phyloP scores from a whole-genome alignment of 1,140 invertebrate genomes.

The Lepidurus couesii region DNA sequence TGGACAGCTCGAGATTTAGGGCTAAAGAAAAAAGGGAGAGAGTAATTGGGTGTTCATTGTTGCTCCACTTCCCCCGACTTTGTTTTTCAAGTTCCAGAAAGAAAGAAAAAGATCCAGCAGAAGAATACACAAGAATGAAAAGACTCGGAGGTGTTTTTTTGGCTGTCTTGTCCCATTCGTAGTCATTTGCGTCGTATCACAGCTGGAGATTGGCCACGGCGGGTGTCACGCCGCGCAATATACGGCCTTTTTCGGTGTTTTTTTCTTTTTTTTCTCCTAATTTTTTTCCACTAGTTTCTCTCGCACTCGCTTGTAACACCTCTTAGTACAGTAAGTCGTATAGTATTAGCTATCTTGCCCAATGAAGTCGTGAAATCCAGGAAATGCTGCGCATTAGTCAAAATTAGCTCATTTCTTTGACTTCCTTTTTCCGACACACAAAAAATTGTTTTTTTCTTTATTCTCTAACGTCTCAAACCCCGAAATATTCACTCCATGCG shows the following conservation, averaged over 20 bases:
- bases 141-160: no score
- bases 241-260: background rate
- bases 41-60: no score
- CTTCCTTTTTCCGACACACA: background rate
- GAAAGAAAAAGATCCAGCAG: no score
- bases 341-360: background rate
- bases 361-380: slow-evolving; percentile 14
- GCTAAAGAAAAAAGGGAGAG: no score
- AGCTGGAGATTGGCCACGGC: slow-evolving; percentile 16
- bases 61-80: no score
- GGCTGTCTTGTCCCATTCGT: background rate
- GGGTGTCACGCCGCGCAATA: slow-evolving; percentile 16
- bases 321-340: no score
- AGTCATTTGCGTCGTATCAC: background rate
- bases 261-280: background rate
- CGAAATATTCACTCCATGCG: background rate
- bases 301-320: background rate
- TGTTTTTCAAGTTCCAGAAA: no score
- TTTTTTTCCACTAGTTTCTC: background rate
- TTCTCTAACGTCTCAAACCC: no score
- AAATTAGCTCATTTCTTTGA: slow-evolving; percentile 1
- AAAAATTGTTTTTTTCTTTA: background rate
- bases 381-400: slow-evolving; percentile 19
- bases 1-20: no score
- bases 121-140: no score